Base-by-base conservation (phyloP, 2,888 invertebrate genomes). In the Xanthia togata region DNA sequence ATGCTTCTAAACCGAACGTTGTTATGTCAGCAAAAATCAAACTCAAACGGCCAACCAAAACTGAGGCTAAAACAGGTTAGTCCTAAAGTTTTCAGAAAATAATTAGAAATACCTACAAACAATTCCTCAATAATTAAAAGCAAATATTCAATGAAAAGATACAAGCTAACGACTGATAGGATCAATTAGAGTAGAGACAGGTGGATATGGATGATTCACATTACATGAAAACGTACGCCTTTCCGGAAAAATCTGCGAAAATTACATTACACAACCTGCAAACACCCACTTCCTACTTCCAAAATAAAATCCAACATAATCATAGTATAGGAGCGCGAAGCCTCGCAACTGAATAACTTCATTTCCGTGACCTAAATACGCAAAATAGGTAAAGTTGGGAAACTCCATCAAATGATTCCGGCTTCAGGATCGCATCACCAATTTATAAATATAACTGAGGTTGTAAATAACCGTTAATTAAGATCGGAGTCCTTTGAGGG, bases 341-440 rank as follows among this genome's bases (percentile, higher is more conserved):
- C 81, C 73, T 47, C 23, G 63, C 38, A 83, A 80, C 72, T 62
- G 38, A 62, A 74, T 70, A 78, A 83, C 70, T 83, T 72, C 78
- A 78, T 81, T 72, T 67, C 72, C 47, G n/a, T 72, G 81, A 74
- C 78, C 81, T 59, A 41, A 60, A 78, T 83, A 65, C 60, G n/a
- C 12, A 17, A 60, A 73, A 60, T 73, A 68, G 59, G n/a, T 23
- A 44, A 72, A 78, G 72, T 78, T 74, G 44, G 50, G 35, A 35
- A 71, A 75, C 41, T 62, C 65, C 59, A 74, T 78, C 59, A 77
- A 83, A 81, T 59, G 73, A 60, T 59, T 2, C 38, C 68, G 71
- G 73, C 78, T 76, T 53, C 47, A n/a, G 71, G 63, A 83, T 81
- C 70, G 38, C 26, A 35, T 69, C 41, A 53, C 60, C 64, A 50